Evolutionary conservation across 2,888 invertebrate genomes (phyloP), one percentile per base, ranked within the genome.

Genomic region (Geotrupes spiniger): DNA sequence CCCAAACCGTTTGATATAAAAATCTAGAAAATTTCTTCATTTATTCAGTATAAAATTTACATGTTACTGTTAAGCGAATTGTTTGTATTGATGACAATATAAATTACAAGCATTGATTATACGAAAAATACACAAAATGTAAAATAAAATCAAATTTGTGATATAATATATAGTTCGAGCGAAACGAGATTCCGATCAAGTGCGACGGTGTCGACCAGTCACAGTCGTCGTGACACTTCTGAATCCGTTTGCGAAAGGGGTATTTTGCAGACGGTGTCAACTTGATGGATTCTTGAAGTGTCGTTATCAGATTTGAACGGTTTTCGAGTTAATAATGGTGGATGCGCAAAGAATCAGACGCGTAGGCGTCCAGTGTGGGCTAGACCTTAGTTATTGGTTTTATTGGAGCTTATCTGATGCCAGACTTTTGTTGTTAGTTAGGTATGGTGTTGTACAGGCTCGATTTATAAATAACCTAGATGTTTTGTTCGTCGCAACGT

Each of bases 341-440:
- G 26, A 39, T 39, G 26, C 27, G 27, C 39, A 25, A n/a, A 8
- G 26, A 39, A 39, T 11, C 26, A n/a, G 12, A 10, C 12, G 25
- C 25, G 39, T 39, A 12, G 39, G 39, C 27, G 39, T 21, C 11
- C 27, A 12, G 27, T 39, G 39, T 39, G 39, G 39, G 39, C 27
- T 21, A 39, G 21, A 21, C 39, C 39, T 38, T 38, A 26, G 25
- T 21, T 39, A 39, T 39, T 21, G 39, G 39, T 39, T 39, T 39
- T 39, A 21, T 39, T 39, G 39, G 25, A 26, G 21, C 25, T 39
- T 39, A 39, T 39, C 39, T 39, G 39, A 39, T 39, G 21, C 26
- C 26, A 21, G 39, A 39, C 39, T 39, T 39, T 39, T 39, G 39
- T 39, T 39, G 39, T 39, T 39, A 21, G 27, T 14, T 14, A 26